These are phyloP conservation scores for Mixornis gularis DNA, from an alignment of 2,113 vertebrate genomes.

Conservation along the genomic window DNA sequence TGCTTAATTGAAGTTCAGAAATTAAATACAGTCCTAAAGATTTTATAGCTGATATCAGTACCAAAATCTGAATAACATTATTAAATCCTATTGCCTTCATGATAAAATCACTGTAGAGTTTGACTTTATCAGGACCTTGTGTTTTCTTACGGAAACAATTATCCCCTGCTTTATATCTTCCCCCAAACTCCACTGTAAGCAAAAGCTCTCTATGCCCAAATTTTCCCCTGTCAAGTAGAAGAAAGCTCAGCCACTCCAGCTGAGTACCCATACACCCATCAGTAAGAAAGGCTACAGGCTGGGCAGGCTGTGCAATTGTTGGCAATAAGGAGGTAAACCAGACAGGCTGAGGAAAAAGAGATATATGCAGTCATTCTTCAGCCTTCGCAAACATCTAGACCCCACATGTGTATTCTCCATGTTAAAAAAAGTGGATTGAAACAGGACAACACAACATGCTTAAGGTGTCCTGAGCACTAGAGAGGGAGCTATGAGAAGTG, in stretches of 20 bases:
- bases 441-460: neutral
- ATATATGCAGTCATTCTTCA: neutral
- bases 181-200: neutral
- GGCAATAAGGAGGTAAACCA: neutral
- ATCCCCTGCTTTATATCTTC: neutral
- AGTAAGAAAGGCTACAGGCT: neutral
- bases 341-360: neutral
- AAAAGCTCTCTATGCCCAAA: neutral
- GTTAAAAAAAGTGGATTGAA: neutral
- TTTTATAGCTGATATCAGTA: neutral
- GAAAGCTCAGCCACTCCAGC: neutral
- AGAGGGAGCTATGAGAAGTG: neutral
- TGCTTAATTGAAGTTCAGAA: neutral
- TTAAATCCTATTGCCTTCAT: neutral
- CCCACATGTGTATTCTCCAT: neutral
- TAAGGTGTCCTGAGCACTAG: neutral
- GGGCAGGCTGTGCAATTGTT: neutral
- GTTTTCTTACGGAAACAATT: neutral
- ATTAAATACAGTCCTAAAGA: neutral
- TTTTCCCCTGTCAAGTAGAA: neutral
- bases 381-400: neutral
- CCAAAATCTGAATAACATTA: neutral
- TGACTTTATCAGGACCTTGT: neutral
- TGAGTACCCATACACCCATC: neutral
- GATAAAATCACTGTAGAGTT: neutral